Conservation (phyloP, 2,113 vertebrate genomes). For the Sturnus vulgaris region DNA sequence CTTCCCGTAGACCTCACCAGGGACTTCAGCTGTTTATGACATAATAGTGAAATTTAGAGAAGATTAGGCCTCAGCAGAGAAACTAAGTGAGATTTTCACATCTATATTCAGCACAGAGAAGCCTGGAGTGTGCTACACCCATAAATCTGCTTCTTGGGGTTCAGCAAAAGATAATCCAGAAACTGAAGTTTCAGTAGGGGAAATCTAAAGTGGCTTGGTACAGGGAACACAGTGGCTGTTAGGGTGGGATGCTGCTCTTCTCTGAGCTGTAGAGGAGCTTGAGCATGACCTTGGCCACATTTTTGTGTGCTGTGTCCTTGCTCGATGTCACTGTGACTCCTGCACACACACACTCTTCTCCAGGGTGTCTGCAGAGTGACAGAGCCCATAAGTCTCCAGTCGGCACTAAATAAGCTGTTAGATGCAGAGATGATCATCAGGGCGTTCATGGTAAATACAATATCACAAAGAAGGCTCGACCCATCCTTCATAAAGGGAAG, state of each 20-base stretch:
- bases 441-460: not conserved
- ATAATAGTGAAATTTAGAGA: not conserved
- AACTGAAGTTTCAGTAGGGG: not conserved
- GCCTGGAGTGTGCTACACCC: not conserved
- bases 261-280: not conserved
- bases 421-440: not conserved
- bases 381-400: fast-evolving
- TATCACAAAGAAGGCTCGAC: not conserved
- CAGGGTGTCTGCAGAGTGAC: not conserved
- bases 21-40: not conserved
- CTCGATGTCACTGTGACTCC: fast-evolving
- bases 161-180: not conserved
- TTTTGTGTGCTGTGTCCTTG: not conserved
- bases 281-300: not conserved
- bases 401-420: not conserved
- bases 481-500: not conserved
- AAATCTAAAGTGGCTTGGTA: not conserved
- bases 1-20: not conserved
- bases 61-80: not conserved
- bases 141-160: fast-evolving
- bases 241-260: not conserved
- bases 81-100: not conserved
- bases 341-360: not conserved
- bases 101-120: not conserved
- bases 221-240: not conserved